Base-by-base conservation (phyloP, 2,888 invertebrate species). In the Myopa testacea region DNA sequence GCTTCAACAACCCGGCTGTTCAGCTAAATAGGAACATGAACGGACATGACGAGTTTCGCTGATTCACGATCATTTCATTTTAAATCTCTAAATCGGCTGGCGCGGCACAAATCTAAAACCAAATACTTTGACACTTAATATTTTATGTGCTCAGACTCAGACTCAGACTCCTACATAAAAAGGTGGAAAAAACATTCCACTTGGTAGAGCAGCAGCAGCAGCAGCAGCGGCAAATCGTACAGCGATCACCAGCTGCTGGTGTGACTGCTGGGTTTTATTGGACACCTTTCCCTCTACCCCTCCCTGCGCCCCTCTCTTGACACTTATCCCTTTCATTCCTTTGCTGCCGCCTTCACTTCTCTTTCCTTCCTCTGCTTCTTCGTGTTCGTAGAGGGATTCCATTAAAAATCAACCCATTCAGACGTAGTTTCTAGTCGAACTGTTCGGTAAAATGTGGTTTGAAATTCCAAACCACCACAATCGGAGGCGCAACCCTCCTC, bases 401-500 rank as follows among this genome's bases (percentile, higher is more conserved):
- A 65, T 65, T 65, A 38, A 65, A 26, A 34, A 52, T 55, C 70
- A 37, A 75, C 67, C 50, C 74, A 75, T 75, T 65, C 65, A 75
- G 74, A 65, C 67, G 75, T 58, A 60, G 58, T 68, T 75, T 75
- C 69, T 69, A 58, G 68, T 75, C 60, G 68, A 75, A 69, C 69
- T 60, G 60, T 63, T 71, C 37, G 76, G 71, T 65, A 52, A 63
- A 76, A 76, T 76, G 76, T 26, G 76, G 76, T 76, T 72, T 76
- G 71, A 76, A 76, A 76, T 76, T 76, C 76, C 58, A 76, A 71
- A 76, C 76, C 76, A 58, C 75, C 68, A 26, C 37, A 26, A 14
- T 14, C 71, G 34, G 58, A 7, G 65, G 4, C 19, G 38, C 60
- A 58, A 8, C 60, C 50, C 3, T 67, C 67, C 16, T n/a, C 65